phyloP scores from a whole-genome alignment of 1,140 invertebrate species.

The Trichoplusia ni region DNA sequence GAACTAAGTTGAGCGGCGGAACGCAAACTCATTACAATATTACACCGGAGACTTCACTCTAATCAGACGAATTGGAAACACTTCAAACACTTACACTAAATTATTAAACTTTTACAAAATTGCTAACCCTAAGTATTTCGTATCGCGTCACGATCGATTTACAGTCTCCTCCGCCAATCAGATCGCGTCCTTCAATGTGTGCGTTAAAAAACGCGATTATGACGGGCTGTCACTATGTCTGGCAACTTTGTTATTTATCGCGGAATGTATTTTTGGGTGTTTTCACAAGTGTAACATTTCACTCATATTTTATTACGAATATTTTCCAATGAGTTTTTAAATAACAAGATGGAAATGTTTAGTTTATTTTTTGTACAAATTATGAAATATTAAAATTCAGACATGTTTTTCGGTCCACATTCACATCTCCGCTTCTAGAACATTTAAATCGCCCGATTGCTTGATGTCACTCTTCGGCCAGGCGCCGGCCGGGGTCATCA shows the following conservation, averaged over 20 bases:
- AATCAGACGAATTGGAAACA: slow-evolving; percentile 15
- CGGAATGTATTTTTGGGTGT: not conserved
- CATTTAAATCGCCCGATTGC: too few relatives aligned
- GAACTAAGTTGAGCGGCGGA: not conserved
- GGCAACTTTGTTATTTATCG: not conserved
- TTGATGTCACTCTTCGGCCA: not conserved
- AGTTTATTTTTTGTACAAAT: too few relatives aligned
- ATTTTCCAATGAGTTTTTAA: not conserved
- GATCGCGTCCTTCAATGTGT: not conserved
- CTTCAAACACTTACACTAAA: not conserved
- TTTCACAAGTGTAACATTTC: slow-evolving; percentile 3
- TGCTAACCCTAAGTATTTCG: not conserved
- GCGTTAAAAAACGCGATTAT: not conserved
- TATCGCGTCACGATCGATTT: not conserved
- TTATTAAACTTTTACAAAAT: not conserved
- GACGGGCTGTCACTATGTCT: slow-evolving; percentile 10
- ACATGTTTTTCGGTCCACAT: too few relatives aligned
- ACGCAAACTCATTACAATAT: slow-evolving; percentile 19
- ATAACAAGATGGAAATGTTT: slow-evolving; percentile 2
- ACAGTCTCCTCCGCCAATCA: not conserved
- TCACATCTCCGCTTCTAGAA: too few relatives aligned
- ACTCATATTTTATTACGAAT: slow-evolving; percentile 4
- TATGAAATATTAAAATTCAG: too few relatives aligned
- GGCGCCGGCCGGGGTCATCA: not conserved
- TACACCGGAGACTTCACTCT: not conserved